phyloP scores from a whole-genome alignment of 1,140 invertebrate genomes.

The Ips nitidus region DNA sequence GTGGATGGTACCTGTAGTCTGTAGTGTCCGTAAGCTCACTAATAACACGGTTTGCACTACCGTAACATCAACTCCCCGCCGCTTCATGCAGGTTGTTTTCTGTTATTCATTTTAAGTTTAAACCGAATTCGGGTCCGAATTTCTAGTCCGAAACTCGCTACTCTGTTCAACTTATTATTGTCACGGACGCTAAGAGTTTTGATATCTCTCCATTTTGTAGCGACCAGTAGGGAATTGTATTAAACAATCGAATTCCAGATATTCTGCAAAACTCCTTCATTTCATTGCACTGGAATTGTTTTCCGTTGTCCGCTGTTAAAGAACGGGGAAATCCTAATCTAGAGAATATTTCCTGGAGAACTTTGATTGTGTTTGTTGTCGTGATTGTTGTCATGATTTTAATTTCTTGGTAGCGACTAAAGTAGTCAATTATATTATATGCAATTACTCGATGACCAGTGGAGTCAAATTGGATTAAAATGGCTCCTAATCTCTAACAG shows the following conservation, averaged over 20 bases:
- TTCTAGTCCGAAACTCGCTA: too few relatives aligned
- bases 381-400: conserved; percentile 6
- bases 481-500: conserved; percentile 50
- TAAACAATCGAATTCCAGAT: conserved; percentile 5
- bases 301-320: conserved; percentile 35
- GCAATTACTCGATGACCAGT: conserved; percentile 15
- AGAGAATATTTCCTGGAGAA: conserved; percentile 32
- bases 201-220: conserved; percentile 43
- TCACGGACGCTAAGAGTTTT: too few relatives aligned
- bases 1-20: too few relatives aligned
- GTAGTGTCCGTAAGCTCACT: too few relatives aligned
- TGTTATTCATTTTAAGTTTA: too few relatives aligned
- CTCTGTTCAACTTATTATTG: too few relatives aligned
- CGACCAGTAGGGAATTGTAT: conserved; percentile 36
- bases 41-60: too few relatives aligned
- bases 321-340: conserved; percentile 33
- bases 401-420: conserved; percentile 32
- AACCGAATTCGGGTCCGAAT: too few relatives aligned
- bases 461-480: conserved; percentile 38
- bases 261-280: conserved; percentile 12
- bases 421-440: conserved; percentile 36
- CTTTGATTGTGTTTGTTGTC: neutral
- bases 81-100: too few relatives aligned
- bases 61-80: too few relatives aligned
- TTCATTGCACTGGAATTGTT: conserved; percentile 31